These are phyloP conservation scores for Percina caprodes DNA, from an alignment of 2,113 vertebrate genomes.

Conservation along the genomic window DNA sequence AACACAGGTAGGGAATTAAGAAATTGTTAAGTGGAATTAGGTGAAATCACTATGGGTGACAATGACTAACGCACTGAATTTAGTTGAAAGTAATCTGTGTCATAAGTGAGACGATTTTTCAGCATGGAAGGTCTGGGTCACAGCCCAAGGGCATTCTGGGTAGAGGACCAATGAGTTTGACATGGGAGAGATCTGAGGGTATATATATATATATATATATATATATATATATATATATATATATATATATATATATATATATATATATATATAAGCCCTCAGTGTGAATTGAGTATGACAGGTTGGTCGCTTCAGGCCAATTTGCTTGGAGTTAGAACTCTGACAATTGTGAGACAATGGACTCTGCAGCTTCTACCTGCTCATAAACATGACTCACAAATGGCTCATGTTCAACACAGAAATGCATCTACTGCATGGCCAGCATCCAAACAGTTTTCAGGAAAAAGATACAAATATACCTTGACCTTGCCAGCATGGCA, in stretches of 20 bases:
- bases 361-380: neutral
- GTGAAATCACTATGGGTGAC: constrained; percentile 29
- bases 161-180: constrained; percentile 40
- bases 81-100: neutral
- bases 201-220: too few relatives aligned
- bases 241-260: too few relatives aligned
- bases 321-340: constrained; percentile 26
- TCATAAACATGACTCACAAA: constrained; percentile 35
- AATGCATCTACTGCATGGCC: constrained; percentile 22
- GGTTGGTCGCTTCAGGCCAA: constrained; percentile 28
- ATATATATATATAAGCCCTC: too few relatives aligned
- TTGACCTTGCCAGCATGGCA: neutral
- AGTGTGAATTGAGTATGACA: constrained; percentile 4
- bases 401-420: constrained; percentile 23
- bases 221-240: too few relatives aligned
- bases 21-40: constrained; percentile 39
- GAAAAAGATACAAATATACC: constrained; percentile 28
- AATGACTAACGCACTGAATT: constrained; percentile 15
- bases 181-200: constrained; percentile 33
- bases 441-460: constrained; percentile 28
- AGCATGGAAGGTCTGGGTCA: constrained; percentile 24
- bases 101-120: constrained; percentile 21
- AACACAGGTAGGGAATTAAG: constrained; percentile 39
- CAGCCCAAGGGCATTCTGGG: constrained; percentile 56
- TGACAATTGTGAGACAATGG: constrained; percentile 26